Percentiles rank a stretch among this genome's conserved stretches.
Evolutionary conservation across 2,888 invertebrate species (phyloP).

Genomic region (Pyrocoelia pectoralis): DNA sequence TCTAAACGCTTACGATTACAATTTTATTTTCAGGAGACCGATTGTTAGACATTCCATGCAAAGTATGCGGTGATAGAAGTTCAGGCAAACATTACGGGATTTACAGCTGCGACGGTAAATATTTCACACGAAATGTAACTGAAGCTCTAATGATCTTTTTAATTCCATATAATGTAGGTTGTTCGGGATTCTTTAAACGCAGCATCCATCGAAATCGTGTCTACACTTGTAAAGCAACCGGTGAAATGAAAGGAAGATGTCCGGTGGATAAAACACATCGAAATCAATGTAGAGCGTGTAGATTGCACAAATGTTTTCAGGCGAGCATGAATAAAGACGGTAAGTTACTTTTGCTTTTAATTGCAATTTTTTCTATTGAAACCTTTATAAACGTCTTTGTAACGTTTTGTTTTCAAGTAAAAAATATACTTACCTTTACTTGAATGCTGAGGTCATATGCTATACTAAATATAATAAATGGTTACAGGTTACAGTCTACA

Average conservation of each 20-base stretch:
- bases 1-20: not conserved
- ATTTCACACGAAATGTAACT: conserved; percentile 21
- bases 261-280: conserved; percentile 97
- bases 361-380: not conserved
- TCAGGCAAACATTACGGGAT: conserved; percentile 99
- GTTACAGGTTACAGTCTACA: too few species aligned
- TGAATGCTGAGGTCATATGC: too few species aligned
- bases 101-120: conserved; percentile 97
- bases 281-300: conserved; percentile 96
- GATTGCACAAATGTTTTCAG: conserved; percentile 94
- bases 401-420: too few species aligned
- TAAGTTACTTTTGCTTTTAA: conserved; percentile 63
- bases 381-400: too few species aligned
- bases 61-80: conserved; percentile 98
- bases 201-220: conserved; percentile 96
- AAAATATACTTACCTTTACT: too few species aligned
- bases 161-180: too few species aligned
- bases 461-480: too few species aligned
- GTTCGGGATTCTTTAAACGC: conserved; percentile 95
- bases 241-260: conserved; percentile 90
- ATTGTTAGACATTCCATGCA: conserved; percentile 97
- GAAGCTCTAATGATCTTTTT: too few species aligned
- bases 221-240: conserved; percentile 96
- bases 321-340: conserved; percentile 98
- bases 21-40: conserved; percentile 78